Percentiles rank a stretch among this genome's conserved stretches.
Evolutionary conservation across 2,888 invertebrate species (phyloP).

Genomic region (Acanthosepion pharaonis): DNA sequence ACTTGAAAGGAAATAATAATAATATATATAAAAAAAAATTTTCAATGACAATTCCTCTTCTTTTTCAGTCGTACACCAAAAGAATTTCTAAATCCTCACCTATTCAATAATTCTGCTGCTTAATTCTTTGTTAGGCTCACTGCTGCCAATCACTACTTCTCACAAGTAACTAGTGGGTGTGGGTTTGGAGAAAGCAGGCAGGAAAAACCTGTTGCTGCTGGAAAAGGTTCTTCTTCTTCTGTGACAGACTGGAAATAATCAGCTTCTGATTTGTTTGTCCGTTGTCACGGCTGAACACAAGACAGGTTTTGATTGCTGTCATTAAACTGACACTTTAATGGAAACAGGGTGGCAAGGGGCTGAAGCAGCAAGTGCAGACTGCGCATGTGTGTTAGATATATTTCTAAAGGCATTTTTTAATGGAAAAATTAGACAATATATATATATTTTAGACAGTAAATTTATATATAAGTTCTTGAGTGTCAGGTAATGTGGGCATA

Average conservation of each 20-base stretch:
- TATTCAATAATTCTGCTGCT: neutral
- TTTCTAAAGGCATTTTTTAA: too few relatives aligned
- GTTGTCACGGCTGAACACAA: neutral
- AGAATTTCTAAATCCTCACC: too few relatives aligned
- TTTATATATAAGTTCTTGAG: too few relatives aligned
- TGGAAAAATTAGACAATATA: too few relatives aligned
- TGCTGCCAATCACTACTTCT: neutral
- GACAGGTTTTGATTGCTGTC: neutral
- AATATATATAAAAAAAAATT: too few relatives aligned
- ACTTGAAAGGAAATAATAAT: too few relatives aligned
- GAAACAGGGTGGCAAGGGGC: neutral
- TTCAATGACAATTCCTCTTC: too few relatives aligned
- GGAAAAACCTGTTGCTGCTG: neutral
- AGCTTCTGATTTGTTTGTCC: neutral
- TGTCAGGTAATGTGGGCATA: too few relatives aligned
- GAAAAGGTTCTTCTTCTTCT: neutral
- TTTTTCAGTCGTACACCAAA: too few relatives aligned
- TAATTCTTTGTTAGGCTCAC: neutral
- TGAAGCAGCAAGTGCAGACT: neutral
- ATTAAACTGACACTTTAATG: neutral
- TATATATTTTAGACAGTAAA: too few relatives aligned
- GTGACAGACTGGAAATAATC: neutral
- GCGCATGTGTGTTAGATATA: too few relatives aligned
- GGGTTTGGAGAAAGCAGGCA: neutral
- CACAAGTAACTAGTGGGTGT: neutral